phyloP scores from a whole-genome alignment of 2,113 vertebrate genomes.

The Cyprinus carpio region DNA sequence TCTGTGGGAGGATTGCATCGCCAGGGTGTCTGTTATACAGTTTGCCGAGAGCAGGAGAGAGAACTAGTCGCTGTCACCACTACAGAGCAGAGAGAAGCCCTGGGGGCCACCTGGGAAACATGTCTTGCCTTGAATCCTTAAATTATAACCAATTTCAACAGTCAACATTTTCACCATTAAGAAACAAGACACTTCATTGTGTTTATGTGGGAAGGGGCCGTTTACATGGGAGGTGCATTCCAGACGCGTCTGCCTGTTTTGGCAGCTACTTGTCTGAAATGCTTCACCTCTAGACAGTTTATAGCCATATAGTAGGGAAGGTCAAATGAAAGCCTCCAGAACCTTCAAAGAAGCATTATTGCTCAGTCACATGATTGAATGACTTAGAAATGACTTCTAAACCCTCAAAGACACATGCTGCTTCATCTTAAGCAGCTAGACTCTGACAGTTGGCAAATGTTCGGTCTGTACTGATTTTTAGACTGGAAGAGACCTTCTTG shows the following conservation, averaged over 20 bases:
- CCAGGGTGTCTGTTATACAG: constrained; percentile 41
- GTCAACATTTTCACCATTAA: constrained; percentile 6
- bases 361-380: constrained; percentile 1
- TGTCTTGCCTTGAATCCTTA: constrained; percentile 15
- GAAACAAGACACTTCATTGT: constrained; percentile 11
- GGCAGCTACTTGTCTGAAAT: constrained; percentile 33
- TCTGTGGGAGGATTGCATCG: constrained; percentile 49
- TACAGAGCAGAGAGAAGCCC: constrained; percentile 33
- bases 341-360: constrained; percentile 11
- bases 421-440: background rate
- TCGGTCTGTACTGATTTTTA: background rate
- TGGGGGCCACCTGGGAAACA: constrained; percentile 46
- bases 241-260: constrained; percentile 32
- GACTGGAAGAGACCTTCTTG: background rate
- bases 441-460: background rate
- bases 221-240: constrained; percentile 19
- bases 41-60: constrained; percentile 4
- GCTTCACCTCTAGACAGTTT: constrained; percentile 37
- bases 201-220: background rate
- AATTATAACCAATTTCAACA: constrained; percentile 13
- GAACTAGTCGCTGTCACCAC: constrained; percentile 24
- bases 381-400: constrained; percentile 1
- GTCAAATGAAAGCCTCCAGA: constrained; percentile 7
- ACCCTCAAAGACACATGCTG: background rate
- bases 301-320: constrained; percentile 33